A percentile compares a stretch with the other conserved stretches of the same genome.
These are phyloP conservation scores for Lasioglossum oenotherae DNA, from an alignment of 2,888 invertebrate genomes.

Conservation along the genomic window DNA sequence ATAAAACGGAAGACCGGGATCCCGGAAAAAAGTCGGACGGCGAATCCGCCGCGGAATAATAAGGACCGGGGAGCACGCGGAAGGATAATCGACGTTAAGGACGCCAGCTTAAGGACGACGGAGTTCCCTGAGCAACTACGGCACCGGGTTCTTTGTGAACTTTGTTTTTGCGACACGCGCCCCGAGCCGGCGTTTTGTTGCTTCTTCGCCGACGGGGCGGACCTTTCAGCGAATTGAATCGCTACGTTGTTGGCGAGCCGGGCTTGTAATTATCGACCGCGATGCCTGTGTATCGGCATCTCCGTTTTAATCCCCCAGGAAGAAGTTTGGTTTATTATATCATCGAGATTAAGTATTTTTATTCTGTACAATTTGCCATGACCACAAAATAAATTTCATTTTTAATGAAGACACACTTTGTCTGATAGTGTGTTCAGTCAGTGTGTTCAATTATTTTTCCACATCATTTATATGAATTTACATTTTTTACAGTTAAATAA, in stretches of 20 bases:
- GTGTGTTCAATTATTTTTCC: not conserved
- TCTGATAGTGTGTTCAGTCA: no score
- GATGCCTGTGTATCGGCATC: not conserved
- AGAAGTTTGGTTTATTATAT: no score
- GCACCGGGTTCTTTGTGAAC: slow-evolving; percentile 29
- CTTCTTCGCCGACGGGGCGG: not conserved
- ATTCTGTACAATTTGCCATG: not conserved
- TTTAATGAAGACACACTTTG: not conserved
- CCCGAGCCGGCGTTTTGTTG: not conserved
- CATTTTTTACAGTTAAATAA: not conserved
- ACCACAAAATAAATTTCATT: not conserved
- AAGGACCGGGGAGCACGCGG: slow-evolving; percentile 47
- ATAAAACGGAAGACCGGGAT: slow-evolving; percentile 33
- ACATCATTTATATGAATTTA: not conserved
- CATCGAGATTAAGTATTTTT: not conserved
- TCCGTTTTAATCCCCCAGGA: not conserved
- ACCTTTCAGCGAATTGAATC: not conserved
- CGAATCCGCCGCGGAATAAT: slow-evolving; percentile 52
- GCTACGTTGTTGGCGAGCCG: not conserved
- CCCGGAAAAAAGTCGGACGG: slow-evolving; percentile 44
- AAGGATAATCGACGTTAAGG: slow-evolving; percentile 56
- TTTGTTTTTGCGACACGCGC: slow-evolving; percentile 24
- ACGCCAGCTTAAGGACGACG: slow-evolving; percentile 45
- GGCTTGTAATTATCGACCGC: not conserved
- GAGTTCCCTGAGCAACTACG: slow-evolving; percentile 21